phyloP scores from a whole-genome alignment of 2,797 vertebrate species.

The Sitta carolinensis region DNA sequence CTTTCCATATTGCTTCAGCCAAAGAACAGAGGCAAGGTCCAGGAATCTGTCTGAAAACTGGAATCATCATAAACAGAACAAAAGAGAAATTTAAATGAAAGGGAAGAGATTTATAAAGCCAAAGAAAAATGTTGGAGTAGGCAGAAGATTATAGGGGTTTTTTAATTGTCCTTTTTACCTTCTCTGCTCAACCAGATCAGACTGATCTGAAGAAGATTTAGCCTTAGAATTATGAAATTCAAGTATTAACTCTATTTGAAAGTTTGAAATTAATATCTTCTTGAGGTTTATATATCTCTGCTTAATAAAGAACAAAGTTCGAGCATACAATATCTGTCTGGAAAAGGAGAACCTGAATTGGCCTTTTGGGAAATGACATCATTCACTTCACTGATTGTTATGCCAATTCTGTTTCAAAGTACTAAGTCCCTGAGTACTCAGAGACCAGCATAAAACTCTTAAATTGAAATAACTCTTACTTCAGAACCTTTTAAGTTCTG shows the following conservation, averaged over 20 bases:
- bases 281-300: constrained; percentile 21
- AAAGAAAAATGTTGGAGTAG: neutral
- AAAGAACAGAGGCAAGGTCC: neutral
- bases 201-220: neutral
- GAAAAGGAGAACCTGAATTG: constrained; percentile 21
- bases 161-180: neutral
- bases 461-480: neutral
- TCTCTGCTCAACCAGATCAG: neutral
- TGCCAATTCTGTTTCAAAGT: constrained; percentile 19
- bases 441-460: neutral
- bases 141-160: neutral
- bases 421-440: neutral
- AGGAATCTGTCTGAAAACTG: neutral
- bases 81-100: neutral
- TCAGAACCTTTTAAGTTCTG: neutral
- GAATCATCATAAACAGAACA: neutral
- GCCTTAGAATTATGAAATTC: neutral
- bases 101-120: neutral
- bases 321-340: neutral
- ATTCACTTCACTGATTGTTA: constrained; percentile 11
- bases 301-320: constrained; percentile 24
- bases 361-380: neutral
- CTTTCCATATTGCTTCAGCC: neutral
- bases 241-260: neutral
- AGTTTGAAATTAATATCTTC: constrained; percentile 20